A percentile compares a stretch with the other conserved stretches of the same genome.
These are phyloP conservation scores for Corella eumyota DNA, from an alignment of 23 tunicate genomes.

Conservation along the genomic window DNA sequence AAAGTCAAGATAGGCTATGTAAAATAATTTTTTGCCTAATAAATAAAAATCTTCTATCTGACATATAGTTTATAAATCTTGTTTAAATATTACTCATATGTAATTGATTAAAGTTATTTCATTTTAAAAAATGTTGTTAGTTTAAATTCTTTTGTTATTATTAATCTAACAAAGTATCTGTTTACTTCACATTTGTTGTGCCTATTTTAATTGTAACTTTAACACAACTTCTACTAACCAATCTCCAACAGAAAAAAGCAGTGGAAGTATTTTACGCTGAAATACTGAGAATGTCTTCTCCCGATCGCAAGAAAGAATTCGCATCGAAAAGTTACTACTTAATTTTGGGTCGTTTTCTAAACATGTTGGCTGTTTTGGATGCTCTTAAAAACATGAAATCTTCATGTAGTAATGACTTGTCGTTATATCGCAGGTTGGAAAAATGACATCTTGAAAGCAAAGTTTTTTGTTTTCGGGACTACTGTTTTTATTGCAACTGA, in stretches of 20 bases:
- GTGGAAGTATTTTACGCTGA: conserved; percentile 55
- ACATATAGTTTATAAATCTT: too few relatives aligned
- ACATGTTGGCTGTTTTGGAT: conserved; percentile 64
- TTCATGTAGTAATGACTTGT: conserved; percentile 52
- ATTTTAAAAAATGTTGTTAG: background rate
- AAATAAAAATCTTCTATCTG: too few relatives aligned
- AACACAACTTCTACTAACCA: background rate
- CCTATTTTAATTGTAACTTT: too few relatives aligned
- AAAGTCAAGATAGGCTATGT: background rate
- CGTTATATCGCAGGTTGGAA: conserved; percentile 44
- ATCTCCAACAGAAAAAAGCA: conserved; percentile 34
- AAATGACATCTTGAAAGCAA: background rate
- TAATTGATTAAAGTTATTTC: too few relatives aligned
- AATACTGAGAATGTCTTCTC: conserved; percentile 19
- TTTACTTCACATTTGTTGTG: too few relatives aligned
- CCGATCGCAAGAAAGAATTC: conserved; percentile 13
- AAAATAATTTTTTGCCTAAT: too few relatives aligned
- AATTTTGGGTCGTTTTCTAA: conserved; percentile 41
- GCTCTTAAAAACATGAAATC: conserved; percentile 65
- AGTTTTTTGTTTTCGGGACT: too few relatives aligned
- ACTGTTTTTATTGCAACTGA: too few relatives aligned
- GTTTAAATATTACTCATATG: too few relatives aligned
- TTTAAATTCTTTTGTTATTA: background rate
- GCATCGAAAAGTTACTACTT: conserved; percentile 35
- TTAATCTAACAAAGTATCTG: too few relatives aligned